A percentile compares a stretch with the other conserved stretches of the same genome.
phyloP scores from a whole-genome alignment of 2,113 vertebrate species.

The Gorilla gorilla region DNA sequence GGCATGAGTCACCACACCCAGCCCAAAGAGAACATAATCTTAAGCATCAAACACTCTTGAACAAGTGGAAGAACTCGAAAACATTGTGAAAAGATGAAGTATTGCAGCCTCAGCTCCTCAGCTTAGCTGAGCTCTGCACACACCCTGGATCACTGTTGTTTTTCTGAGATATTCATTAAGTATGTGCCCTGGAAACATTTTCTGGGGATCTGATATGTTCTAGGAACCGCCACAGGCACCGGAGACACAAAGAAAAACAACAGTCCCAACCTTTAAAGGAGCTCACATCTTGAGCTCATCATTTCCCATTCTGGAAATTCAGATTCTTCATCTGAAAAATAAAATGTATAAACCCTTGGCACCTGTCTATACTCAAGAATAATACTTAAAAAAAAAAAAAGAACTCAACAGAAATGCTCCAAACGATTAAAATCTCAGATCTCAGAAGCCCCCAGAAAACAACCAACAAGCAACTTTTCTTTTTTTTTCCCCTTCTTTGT shows the following conservation, averaged over 20 bases:
- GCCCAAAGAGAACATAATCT: background rate
- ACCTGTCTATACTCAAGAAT: background rate
- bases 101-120: slow-evolving; percentile 22
- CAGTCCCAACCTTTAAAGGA: background rate
- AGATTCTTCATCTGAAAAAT: background rate
- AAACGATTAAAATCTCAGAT: slow-evolving; percentile 29
- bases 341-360: background rate
- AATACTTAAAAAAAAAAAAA: background rate
- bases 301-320: background rate
- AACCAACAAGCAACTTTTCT: background rate
- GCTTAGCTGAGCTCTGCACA: background rate
- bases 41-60: background rate
- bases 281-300: background rate
- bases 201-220: slow-evolving; percentile 28
- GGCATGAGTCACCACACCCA: too few relatives aligned
- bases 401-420: slow-evolving; percentile 6
- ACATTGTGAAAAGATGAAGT: background rate
- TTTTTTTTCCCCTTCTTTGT: background rate
- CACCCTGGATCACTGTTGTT: background rate
- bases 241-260: slow-evolving; percentile 5
- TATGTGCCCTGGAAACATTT: slow-evolving; percentile 59
- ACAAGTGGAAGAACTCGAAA: background rate
- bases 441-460: background rate
- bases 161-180: slow-evolving; percentile 49
- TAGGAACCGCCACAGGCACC: background rate